phyloP scores from a whole-genome alignment of 2,113 vertebrate species.

The Cololabis saira region DNA sequence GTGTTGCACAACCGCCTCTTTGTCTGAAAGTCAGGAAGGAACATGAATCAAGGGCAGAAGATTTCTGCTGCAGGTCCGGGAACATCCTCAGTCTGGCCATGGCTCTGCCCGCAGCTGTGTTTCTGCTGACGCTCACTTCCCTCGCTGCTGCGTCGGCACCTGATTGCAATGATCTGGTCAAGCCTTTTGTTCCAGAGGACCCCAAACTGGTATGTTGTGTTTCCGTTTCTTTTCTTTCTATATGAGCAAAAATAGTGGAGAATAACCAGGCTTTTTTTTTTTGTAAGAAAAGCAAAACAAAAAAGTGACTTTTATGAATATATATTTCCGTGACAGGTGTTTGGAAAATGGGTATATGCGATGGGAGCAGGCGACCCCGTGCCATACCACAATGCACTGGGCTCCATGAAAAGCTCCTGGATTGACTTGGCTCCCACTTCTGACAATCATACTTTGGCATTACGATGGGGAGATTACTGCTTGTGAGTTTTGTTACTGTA shows the following conservation, averaged over 20 bases:
- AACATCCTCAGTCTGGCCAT: constrained; percentile 46
- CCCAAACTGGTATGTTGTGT: constrained; percentile 51
- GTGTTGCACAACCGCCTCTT: constrained; percentile 35
- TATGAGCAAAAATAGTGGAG: neutral
- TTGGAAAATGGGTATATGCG: constrained; percentile 77
- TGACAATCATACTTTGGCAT: constrained; percentile 46
- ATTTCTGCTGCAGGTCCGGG: constrained; percentile 37
- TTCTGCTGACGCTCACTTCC: constrained; percentile 48
- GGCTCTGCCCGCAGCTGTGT: constrained; percentile 38
- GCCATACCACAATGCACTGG: constrained; percentile 71
- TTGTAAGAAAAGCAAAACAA: no score
- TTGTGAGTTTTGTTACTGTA: constrained; percentile 58
- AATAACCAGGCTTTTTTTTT: neutral
- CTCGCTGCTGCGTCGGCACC: constrained; percentile 58
- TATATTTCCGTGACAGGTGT: constrained; percentile 46
- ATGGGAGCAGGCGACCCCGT: constrained; percentile 73
- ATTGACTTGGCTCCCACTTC: constrained; percentile 61
- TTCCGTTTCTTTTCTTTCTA: neutral
- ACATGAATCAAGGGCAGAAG: constrained; percentile 45
- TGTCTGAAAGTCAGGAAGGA: constrained; percentile 15
- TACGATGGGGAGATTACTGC: constrained; percentile 72
- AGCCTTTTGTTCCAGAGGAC: constrained; percentile 64
- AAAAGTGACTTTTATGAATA: neutral
- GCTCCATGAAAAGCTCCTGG: constrained; percentile 75
- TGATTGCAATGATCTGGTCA: constrained; percentile 67